phyloP scores from a whole-genome alignment of 2,113 vertebrate genomes.

The Apeltes quadracus region DNA sequence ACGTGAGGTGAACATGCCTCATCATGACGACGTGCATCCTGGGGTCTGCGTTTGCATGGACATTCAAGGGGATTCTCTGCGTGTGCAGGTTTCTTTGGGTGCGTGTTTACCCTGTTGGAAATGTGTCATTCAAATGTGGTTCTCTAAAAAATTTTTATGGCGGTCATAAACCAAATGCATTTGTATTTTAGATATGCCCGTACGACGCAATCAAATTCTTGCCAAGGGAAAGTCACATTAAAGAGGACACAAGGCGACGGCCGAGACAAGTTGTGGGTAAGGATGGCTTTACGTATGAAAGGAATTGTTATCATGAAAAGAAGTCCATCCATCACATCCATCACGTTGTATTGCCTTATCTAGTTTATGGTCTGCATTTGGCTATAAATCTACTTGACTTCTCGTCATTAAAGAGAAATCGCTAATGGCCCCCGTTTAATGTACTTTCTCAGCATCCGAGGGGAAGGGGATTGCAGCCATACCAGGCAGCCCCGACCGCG shows the following conservation, averaged over 20 bases:
- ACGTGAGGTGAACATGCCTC: constrained; percentile 50
- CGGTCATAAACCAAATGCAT: not conserved
- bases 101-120: constrained; percentile 23
- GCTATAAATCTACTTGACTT: not conserved
- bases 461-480: constrained; percentile 46
- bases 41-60: constrained; percentile 67
- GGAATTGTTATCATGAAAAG: not conserved
- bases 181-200: constrained; percentile 73
- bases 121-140: not conserved
- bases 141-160: not conserved
- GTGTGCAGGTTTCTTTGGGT: constrained; percentile 82
- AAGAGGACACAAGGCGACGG: constrained; percentile 6
- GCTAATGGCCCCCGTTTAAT: not conserved
- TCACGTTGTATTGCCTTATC: not conserved
- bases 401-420: not conserved
- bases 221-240: constrained; percentile 40
- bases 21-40: constrained; percentile 60
- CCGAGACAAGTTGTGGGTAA: constrained; percentile 56
- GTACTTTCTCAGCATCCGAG: constrained; percentile 39
- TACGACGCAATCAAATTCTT: constrained; percentile 72
- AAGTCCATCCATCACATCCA: not conserved
- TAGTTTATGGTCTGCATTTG: not conserved
- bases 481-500: constrained; percentile 52
- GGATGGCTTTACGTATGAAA: not conserved
- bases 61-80: constrained; percentile 73